Evolutionary conservation across 2,797 vertebrate species (phyloP).

Genomic region (Melanotaenia trifasciata): DNA sequence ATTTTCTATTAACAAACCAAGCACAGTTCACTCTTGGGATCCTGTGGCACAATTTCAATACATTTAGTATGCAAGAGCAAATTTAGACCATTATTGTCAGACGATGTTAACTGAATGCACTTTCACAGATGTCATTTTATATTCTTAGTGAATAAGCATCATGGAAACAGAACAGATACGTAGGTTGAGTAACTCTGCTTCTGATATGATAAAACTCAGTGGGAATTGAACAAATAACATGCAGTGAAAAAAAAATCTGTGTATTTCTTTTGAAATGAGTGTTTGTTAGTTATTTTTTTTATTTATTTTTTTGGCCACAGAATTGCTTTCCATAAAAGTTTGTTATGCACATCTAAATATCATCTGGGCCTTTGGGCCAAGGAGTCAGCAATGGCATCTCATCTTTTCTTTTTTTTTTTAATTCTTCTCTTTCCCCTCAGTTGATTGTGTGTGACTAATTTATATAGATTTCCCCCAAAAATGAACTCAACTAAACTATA

Average conservation of each 20-base stretch:
- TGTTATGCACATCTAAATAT: conserved; percentile 8
- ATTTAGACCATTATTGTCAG: conserved; percentile 29
- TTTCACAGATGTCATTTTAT: conserved; percentile 34
- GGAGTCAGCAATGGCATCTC: background rate
- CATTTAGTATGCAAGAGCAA: conserved; percentile 32
- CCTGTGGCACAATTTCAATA: conserved; percentile 11
- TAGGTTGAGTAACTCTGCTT: conserved; percentile 14
- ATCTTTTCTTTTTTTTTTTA: background rate
- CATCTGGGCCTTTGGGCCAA: background rate
- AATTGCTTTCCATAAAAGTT: conserved; percentile 9
- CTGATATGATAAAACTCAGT: conserved; percentile 22
- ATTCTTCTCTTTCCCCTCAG: too few relatives aligned
- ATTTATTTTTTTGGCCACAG: background rate
- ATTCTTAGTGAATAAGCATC: conserved; percentile 23
- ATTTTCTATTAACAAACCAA: conserved; percentile 22
- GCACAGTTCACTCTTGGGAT: conserved; percentile 18
- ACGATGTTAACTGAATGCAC: conserved; percentile 25
- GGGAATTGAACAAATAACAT: conserved; percentile 24
- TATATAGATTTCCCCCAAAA: background rate
- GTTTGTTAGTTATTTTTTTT: background rate
- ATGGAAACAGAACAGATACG: conserved; percentile 18
- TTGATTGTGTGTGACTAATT: background rate
- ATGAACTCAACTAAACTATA: conserved; percentile 9
- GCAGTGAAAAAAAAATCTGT: background rate
- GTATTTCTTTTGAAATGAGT: background rate